Percentiles rank a stretch among this genome's conserved stretches.
Conservation (phyloP, 2,888 invertebrate species). For the Operophtera brumata region DNA sequence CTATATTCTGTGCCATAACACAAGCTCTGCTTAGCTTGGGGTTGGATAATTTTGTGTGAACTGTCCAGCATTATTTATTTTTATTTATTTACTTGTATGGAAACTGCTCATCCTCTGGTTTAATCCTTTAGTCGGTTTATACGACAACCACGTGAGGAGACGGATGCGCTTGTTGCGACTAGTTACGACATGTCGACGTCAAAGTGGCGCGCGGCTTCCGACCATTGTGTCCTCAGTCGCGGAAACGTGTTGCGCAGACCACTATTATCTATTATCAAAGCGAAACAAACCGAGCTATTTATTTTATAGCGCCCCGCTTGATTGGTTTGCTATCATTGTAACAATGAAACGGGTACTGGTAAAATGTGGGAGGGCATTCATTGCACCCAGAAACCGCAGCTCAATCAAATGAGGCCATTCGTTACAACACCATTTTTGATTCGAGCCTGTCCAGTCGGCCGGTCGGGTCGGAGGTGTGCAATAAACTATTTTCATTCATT, state of each 20-base stretch:
- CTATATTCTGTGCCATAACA: no score
- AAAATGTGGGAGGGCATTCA: background rate
- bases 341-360: background rate
- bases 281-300: background rate
- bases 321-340: background rate
- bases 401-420: background rate
- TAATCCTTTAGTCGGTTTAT: no score
- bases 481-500: no score
- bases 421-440: no score
- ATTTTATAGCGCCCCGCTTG: background rate
- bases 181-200: background rate
- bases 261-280: background rate
- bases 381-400: background rate
- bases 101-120: no score
- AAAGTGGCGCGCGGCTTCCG: slow-evolving; percentile 7
- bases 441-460: no score
- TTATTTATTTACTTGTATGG: no score
- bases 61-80: no score
- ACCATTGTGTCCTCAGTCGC: background rate
- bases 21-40: no score
- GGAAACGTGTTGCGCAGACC: slow-evolving; percentile 1
- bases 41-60: no score
- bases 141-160: no score
- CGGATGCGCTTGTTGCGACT: background rate
- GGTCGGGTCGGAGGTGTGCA: no score